Evolutionary conservation across 2,888 invertebrate species (phyloP), one percentile per base, ranked within the genome.

Genomic region (Sicus ferrugineus): DNA sequence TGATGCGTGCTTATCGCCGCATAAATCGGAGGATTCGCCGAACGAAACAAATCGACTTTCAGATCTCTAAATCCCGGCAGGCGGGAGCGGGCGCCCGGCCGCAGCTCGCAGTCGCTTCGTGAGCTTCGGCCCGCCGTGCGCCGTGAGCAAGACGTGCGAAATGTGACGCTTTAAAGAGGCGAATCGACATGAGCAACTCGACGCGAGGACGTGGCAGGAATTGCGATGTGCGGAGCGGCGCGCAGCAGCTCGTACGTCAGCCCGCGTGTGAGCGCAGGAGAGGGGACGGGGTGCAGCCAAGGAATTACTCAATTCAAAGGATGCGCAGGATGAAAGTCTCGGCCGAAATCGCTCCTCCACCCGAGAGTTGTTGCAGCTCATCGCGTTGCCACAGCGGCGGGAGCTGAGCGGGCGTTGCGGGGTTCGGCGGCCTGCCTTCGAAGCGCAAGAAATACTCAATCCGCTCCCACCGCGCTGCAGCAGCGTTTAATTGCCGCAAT

Each of bases 1-100:
- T 74, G 73, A 71, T 68, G 73, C 70, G 70, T 46, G 19, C 64
- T 52, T 52, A 34, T 34, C 26, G 11, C 52, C n/a, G 14, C 34
- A 30, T 30, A 23, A 62, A 46, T 62, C 34, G 34, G 23, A 4
- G 19, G 23, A 3, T 50, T 50, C 5, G 14, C 21, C 59, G 42
- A 54, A 61, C 34, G 38, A 61, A 46, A 52, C 67, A 50, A 68
- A 68, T 64, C 52, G 64, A 64, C 31, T 64, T 61, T 26, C 42
- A 56, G 30, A 26, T 14, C 30, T 30, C 1, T 42, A 61, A 46
- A 46, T 66, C 46, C 56, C 14, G 38, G 28, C n/a, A 52, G 30
- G 34, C 65, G 52, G 42, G 38, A 61, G 26, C n/a, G n/a, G 61
- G 23, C 31, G 38, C 7, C 54, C 19, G 11, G 14, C 46, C 30